Conservation (phyloP, 1,140 invertebrate species). For the Drosophila ambigua region DNA sequence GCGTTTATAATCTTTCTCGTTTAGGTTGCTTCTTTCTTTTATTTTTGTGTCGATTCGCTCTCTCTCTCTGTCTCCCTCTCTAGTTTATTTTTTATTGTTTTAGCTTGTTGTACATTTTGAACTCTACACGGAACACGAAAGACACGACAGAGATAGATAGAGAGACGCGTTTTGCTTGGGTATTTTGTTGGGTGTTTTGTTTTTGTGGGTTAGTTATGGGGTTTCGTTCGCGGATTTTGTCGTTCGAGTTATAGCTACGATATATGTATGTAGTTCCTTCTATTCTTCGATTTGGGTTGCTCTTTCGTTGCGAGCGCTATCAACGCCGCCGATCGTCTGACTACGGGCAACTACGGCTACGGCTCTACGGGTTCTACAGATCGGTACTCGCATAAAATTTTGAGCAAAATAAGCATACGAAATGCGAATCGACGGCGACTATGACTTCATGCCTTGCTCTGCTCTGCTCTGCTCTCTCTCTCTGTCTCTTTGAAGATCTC, state of each 20-base stretch:
- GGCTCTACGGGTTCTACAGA: slow-evolving; percentile 8
- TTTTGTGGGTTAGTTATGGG: slow-evolving; percentile 31
- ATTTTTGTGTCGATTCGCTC: slow-evolving; percentile 25
- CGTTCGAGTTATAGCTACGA: too few relatives aligned
- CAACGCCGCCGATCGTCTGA: slow-evolving; percentile 79
- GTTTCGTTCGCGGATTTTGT: background rate
- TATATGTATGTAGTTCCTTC: too few relatives aligned
- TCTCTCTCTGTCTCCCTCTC: slow-evolving; percentile 41
- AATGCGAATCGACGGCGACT: slow-evolving; percentile 29
- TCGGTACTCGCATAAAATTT: slow-evolving; percentile 42
- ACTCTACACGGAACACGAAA: slow-evolving; percentile 27
- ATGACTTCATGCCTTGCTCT: slow-evolving; percentile 66
- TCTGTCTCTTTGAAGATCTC: slow-evolving; percentile 23
- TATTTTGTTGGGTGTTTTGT: slow-evolving; percentile 37
- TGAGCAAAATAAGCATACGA: slow-evolving; percentile 19
- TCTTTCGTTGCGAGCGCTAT: slow-evolving; percentile 72
- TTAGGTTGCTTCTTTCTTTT: slow-evolving; percentile 34
- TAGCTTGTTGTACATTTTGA: slow-evolving; percentile 52
- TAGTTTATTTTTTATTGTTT: slow-evolving; percentile 56
- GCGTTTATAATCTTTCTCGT: slow-evolving; percentile 75
- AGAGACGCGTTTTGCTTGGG: slow-evolving; percentile 32
- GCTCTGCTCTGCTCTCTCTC: slow-evolving; percentile 15
- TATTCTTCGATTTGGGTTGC: slow-evolving; percentile 33
- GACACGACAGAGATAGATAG: slow-evolving; percentile 1
- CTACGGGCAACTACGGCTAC: background rate